phyloP scores from a whole-genome alignment of 2,888 invertebrate genomes.

The Lycia hirtaria region DNA sequence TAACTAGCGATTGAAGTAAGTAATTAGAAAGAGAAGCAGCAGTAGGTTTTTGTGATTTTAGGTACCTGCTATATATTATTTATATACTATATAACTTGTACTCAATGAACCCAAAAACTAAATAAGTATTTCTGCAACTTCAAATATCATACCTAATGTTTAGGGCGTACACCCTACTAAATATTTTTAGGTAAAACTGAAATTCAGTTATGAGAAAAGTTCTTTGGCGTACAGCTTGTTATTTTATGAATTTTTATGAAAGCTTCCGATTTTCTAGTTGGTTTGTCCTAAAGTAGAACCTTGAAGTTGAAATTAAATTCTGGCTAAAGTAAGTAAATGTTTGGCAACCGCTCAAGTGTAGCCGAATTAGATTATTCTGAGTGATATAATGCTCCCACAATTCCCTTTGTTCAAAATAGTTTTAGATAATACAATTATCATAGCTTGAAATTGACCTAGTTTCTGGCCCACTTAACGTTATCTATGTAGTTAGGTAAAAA shows the following conservation, averaged over 20 bases:
- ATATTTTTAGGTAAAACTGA: neutral
- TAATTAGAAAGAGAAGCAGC: no score
- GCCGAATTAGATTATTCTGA: slow-evolving; percentile 19
- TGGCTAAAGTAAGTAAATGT: slow-evolving; percentile 15
- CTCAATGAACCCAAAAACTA: neutral
- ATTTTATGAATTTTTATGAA: slow-evolving; percentile 11
- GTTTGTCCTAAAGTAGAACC: slow-evolving; percentile 15
- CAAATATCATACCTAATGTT: neutral
- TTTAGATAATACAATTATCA: neutral
- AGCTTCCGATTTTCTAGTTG: slow-evolving; percentile 16
- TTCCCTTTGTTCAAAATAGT: neutral
- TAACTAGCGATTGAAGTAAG: no score
- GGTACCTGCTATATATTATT: no score
- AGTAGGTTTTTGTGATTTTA: no score
- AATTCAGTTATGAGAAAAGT: slow-evolving; percentile 1
- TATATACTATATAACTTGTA: no score
- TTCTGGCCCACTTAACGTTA: neutral
- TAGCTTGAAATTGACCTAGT: neutral
- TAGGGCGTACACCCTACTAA: neutral
- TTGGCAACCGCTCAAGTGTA: slow-evolving; percentile 16
- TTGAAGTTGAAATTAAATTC: slow-evolving; percentile 17
- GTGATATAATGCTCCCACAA: slow-evolving; percentile 10
- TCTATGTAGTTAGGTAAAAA: slow-evolving; percentile 3
- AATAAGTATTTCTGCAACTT: no score
- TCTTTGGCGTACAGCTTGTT: neutral